phyloP scores from a whole-genome alignment of 1,140 invertebrate genomes.

The Trachymyrmex cornetzi region DNA sequence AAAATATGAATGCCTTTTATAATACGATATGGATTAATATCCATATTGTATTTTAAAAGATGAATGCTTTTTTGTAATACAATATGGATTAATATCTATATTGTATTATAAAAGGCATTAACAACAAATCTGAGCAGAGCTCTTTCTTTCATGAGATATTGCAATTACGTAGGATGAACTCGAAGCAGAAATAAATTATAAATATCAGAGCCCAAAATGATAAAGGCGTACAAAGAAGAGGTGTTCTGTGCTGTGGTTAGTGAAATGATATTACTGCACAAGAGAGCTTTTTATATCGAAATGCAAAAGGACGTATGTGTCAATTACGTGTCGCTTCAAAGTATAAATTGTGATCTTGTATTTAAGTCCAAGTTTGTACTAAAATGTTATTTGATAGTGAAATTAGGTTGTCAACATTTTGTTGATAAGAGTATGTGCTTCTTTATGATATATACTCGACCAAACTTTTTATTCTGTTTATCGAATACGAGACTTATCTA shows the following conservation, averaged over 20 bases:
- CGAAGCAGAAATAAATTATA: constrained; percentile 60
- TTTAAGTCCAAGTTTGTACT: constrained; percentile 21
- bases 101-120: constrained; percentile 43
- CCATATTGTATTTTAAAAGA: constrained; percentile 25
- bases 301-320: constrained; percentile 39
- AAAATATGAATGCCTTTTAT: not conserved
- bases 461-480: constrained; percentile 19
- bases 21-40: not conserved
- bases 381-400: constrained; percentile 31
- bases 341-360: constrained; percentile 35
- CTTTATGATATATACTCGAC: constrained; percentile 23
- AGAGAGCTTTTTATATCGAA: constrained; percentile 65
- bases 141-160: constrained; percentile 53
- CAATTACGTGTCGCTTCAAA: constrained; percentile 43
- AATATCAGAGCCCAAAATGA: constrained; percentile 71
- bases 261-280: constrained; percentile 63
- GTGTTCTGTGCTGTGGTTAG: constrained; percentile 75
- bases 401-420: constrained; percentile 17
- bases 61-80: too few species aligned
- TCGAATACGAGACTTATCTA: constrained; percentile 18
- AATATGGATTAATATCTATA: not conserved
- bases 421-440: constrained; percentile 5
- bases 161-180: constrained; percentile 36
- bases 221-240: constrained; percentile 72
- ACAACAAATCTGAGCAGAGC: constrained; percentile 51